Conservation (phyloP, 2,797 vertebrate genomes). For the Rhodeus uyekii region DNA sequence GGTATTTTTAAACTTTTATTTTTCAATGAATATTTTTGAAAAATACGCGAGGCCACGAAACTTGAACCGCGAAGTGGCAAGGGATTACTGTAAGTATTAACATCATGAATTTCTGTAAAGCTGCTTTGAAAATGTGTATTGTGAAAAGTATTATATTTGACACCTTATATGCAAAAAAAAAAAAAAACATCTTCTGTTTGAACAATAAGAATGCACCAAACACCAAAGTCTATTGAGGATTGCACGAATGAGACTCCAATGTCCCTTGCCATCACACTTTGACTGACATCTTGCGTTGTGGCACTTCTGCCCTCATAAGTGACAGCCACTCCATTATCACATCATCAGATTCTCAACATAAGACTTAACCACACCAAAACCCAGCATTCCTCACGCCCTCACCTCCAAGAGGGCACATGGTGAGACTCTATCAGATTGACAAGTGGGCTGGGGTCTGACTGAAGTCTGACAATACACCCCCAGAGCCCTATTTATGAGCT, state of each 20-base stretch:
- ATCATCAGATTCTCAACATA: conserved; percentile 60
- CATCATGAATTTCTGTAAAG: too few species aligned
- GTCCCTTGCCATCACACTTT: conserved; percentile 3
- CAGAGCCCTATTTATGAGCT: conserved; percentile 4
- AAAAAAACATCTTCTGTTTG: background rate
- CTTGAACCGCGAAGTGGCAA: too few species aligned
- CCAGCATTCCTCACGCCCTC: conserved; percentile 59
- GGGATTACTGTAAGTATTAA: too few species aligned
- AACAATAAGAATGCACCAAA: background rate
- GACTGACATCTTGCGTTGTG: conserved; percentile 15
- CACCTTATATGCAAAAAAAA: background rate
- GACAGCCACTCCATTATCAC: conserved; percentile 61
- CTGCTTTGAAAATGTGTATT: background rate
- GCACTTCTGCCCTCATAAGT: conserved; percentile 43
- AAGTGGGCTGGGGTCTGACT: conserved; percentile 35
- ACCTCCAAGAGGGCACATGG: conserved; percentile 51
- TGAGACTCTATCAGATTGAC: conserved; percentile 39
- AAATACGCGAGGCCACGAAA: too few species aligned
- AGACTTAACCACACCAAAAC: conserved; percentile 58
- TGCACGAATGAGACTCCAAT: background rate
- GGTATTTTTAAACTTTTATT: too few species aligned
- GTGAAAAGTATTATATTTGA: background rate
- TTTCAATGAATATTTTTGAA: too few species aligned
- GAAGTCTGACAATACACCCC: conserved; percentile 41
- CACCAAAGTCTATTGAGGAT: background rate